These are phyloP conservation scores for Borostomias antarcticus DNA, from an alignment of 2,797 vertebrate genomes.

Conservation along the genomic window DNA sequence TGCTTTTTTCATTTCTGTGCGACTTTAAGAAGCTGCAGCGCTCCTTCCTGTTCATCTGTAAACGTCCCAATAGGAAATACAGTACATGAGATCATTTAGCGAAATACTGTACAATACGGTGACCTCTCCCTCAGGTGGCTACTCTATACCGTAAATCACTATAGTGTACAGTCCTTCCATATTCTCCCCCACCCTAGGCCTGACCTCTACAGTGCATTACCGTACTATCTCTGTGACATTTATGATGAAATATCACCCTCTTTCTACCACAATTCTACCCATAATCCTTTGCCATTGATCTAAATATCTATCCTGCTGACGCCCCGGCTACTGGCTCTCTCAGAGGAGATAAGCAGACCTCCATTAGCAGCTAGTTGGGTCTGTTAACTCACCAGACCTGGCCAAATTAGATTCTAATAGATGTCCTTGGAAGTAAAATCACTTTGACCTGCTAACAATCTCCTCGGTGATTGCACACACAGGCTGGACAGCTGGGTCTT, in stretches of 20 bases:
- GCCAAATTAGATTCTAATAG: slow-evolving; percentile 74
- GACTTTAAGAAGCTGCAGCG: too few relatives aligned
- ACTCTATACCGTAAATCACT: neutral
- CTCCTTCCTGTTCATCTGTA: neutral
- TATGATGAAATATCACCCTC: slow-evolving; percentile 70
- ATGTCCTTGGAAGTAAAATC: slow-evolving; percentile 75
- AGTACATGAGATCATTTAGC: too few relatives aligned
- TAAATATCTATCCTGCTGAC: slow-evolving; percentile 73
- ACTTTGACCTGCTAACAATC: slow-evolving; percentile 63
- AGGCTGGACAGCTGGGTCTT: slow-evolving; percentile 44
- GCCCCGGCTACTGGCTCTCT: slow-evolving; percentile 41
- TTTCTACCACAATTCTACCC: slow-evolving; percentile 59
- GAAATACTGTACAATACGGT: too few relatives aligned
- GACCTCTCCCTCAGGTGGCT: neutral
- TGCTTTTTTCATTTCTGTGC: too few relatives aligned
- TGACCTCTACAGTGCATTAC: slow-evolving; percentile 59
- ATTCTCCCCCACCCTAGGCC: slow-evolving; percentile 29
- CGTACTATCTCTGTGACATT: too few relatives aligned
- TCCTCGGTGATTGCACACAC: slow-evolving; percentile 20
- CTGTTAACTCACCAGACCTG: slow-evolving; percentile 63
- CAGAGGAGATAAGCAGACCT: slow-evolving; percentile 67
- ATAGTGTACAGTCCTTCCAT: neutral
- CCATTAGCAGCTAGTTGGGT: slow-evolving; percentile 64
- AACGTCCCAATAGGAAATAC: neutral
- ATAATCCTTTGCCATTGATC: slow-evolving; percentile 67